Base-by-base conservation (phyloP, 2,113 vertebrate species). In the Emydocephalus ijimae region DNA sequence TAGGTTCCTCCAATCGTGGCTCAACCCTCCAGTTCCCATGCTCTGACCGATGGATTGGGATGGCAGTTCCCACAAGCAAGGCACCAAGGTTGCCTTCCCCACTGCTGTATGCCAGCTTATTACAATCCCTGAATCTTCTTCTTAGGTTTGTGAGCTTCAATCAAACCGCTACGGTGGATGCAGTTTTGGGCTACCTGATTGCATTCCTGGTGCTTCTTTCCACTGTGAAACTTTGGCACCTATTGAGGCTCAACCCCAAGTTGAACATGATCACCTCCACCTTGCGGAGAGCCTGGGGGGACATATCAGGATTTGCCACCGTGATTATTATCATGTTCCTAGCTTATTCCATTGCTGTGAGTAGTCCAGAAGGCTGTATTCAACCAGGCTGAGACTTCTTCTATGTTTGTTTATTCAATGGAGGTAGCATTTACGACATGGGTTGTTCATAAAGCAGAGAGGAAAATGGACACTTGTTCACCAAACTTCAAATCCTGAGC, bases 161-260 rank as follows among this genome's bases (percentile, higher is more conserved):
- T 64, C 98, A 99, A 96, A 99, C 99, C 0, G 99, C 98, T 0
- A 97, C 96, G 59, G 98, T 98, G 0, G 98, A 99, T 29, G 97
- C 98, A 34, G 97, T 97, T 91, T 98, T 99, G 89, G 99, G 99
- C 87, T 99, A 99, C 97, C 97, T 99, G 94, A 98, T 99, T 86
- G 99, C 99, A 1, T 99, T 99, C 97, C 96, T 99, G 93, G 99
- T 99, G 89, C 97, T 99, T 87, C 97, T 99, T 94, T 98, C 99
- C 93, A 99, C 98, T 1, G 96, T 99, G 95, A 99, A 99, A 95
- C 96, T 99, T 93, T 99, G 99, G 99, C 99, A 99, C 94, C 98
- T 99, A 93, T 96, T 99, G 96, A 98, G 99, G 95, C 96, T 99
- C 94, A 99, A 99, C 95, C 98, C 99, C 69, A 99, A 99, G 93